Base-by-base conservation (phyloP, 2,888 invertebrate species). In the Hyposoter didymator region DNA sequence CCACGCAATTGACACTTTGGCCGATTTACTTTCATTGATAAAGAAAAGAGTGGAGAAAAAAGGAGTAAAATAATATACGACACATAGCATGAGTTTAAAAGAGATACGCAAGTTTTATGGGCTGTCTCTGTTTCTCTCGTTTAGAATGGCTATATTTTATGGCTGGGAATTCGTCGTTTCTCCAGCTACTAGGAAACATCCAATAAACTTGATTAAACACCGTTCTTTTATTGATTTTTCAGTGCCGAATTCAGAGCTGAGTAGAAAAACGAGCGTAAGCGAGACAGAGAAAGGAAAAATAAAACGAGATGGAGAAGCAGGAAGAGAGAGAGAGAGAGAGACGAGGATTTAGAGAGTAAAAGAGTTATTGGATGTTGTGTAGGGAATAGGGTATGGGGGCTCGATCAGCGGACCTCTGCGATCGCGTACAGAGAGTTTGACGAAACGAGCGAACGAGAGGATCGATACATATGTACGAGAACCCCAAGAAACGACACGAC, bases 121-220 rank as follows among this genome's bases (percentile, higher is more conserved):
- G 39, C 59, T 59, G 39, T 59, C 59, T 28, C 74, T 55, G 35
- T 72, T 45, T 52, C 72, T 52, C 32, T 52, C 55, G 52, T 39
- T 52, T 52, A 19, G 55, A 7, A 72, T 39, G 39, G 35, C 35
- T 59, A 59, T 55, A 39, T 45, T 43, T 39, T 73, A 59, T 73
- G 73, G 19, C n/a, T 35, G 52, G 59, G 7, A 22, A 78, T 78
- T 55, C 67, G 55, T 69, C 67, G 45, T n/a, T 32, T 45, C 45
- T 47, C 32, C 67, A 32, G 19, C 59, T 49, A 59, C 59, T 49
- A 59, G 14, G 70, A 70, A 80, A 59, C 64, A 43, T 32, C 64
- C 64, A 76, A 64, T 78, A 82, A 82, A 76, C 76, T 72, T 76
- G 76, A 78, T 78, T 72, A 62, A 76, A 82, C 35, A 52, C 76